A percentile compares a stretch with the other conserved stretches of the same genome.
phyloP scores from a whole-genome alignment of 2,797 vertebrate species.

The Alfaro cultratus region DNA sequence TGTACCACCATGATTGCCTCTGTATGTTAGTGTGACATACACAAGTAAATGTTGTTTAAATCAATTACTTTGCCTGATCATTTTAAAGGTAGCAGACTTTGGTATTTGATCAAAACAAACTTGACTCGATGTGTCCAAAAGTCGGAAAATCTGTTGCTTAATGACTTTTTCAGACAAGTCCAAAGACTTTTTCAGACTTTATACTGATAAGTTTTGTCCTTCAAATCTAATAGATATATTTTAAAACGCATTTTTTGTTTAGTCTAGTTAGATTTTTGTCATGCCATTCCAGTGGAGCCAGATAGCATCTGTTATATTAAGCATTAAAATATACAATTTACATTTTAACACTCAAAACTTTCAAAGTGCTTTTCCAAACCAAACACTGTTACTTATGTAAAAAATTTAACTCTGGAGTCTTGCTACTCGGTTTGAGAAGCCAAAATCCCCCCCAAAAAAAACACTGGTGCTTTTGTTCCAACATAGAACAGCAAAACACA shows the following conservation, averaged over 20 bases:
- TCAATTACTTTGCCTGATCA: slow-evolving; percentile 7
- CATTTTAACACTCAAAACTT: neutral
- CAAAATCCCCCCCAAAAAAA: neutral
- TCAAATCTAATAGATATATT: too few relatives aligned
- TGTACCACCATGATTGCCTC: slow-evolving; percentile 73
- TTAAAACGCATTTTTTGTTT: too few relatives aligned
- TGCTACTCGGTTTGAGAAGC: neutral
- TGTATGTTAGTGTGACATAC: slow-evolving; percentile 71
- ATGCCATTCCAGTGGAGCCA: neutral
- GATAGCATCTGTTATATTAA: too few relatives aligned
- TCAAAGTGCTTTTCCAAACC: neutral
- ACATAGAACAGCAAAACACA: neutral
- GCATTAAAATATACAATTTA: neutral
- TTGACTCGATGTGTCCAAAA: too few relatives aligned
- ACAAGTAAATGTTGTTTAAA: slow-evolving; percentile 88
- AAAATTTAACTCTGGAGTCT: neutral
- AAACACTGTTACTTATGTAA: neutral
- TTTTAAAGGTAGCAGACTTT: neutral
- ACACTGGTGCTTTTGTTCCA: neutral
- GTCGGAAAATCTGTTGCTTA: too few relatives aligned
- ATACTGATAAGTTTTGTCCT: too few relatives aligned
- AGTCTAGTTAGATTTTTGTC: neutral
- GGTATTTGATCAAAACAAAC: neutral
- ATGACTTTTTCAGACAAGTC: too few relatives aligned
- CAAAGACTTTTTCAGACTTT: too few relatives aligned